Base-by-base conservation (phyloP, 2,797 vertebrate species). In the Falco novaeseelandiae region DNA sequence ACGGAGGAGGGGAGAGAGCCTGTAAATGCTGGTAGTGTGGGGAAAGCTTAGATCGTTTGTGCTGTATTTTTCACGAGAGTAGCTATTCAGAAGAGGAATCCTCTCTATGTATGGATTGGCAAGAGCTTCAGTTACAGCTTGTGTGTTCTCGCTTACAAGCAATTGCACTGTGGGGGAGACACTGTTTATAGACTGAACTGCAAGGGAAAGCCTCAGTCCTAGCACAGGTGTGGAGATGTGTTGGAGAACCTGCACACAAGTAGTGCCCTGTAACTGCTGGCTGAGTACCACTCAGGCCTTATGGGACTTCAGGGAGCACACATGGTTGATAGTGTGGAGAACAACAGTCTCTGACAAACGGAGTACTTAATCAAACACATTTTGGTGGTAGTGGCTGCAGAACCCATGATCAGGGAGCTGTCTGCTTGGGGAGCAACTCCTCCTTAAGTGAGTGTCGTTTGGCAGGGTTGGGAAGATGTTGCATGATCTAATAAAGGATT, bases 391-490 rank as follows among this genome's bases (percentile, higher is more conserved):
- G 27, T 48, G 40, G 38, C 29, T 52, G 51, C 25, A 63, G 38
- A 63, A n/a, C n/a, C n/a, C 4, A 4, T 0, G 23, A 1, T 32
- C 17, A 57, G 17, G 25, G 30, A 72, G 42, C 40, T 38, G 46
- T 20, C 30, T 62, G 23, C 54, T 22, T 2, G 6, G 48, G 58
- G 22, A 42, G 69, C 9, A 17, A 0, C 16, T 44, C 9, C 2
- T 19, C 23, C 6, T 8, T 14, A 1, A 2, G 2, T 2, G 21
- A 17, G 44, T 5, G 19, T 6, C 42, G 19, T 11, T 55, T 7
- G 44, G 46, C 17, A 42, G 55, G 44, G 34, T 44, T 62, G 42
- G 34, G 40, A 27, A 25, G 34, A 49, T 52, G 30, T 9, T 5
- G 15, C 4, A 0, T 32, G 44, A 2, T 51, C 22, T 25, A 16